Evolutionary conservation across 2,113 vertebrate species (phyloP).

Genomic region (Boleophthalmus pectinirostris): DNA sequence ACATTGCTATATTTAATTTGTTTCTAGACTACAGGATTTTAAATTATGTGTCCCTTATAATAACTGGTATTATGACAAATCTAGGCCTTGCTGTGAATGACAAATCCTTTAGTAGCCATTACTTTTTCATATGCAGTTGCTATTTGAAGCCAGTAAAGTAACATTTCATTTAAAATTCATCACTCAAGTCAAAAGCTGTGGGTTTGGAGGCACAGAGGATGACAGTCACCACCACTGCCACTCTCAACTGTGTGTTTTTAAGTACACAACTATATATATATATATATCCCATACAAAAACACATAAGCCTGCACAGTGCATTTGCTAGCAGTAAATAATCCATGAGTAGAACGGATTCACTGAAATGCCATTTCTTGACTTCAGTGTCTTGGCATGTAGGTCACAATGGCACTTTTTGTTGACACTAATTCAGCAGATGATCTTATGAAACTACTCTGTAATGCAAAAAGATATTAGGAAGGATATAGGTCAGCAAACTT

Average conservation of each 20-base stretch:
- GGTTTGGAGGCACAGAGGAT: constrained; percentile 30
- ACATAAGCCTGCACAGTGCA: constrained; percentile 16
- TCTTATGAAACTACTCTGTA: not conserved
- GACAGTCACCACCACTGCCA: constrained; percentile 33
- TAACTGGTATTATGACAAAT: constrained; percentile 38
- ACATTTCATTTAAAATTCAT: constrained; percentile 68
- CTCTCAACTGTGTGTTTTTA: constrained; percentile 27
- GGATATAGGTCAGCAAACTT: too few relatives aligned
- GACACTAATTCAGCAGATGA: constrained; percentile 31
- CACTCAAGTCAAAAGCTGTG: constrained; percentile 44
- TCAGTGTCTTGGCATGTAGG: constrained; percentile 47
- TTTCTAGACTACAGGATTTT: not conserved
- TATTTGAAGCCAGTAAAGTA: constrained; percentile 41
- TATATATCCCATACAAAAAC: constrained; percentile 29
- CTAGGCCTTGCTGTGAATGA: constrained; percentile 37
- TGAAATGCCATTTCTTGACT: constrained; percentile 47
- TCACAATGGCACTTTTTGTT: constrained; percentile 35
- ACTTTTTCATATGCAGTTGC: constrained; percentile 65
- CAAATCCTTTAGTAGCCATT: constrained; percentile 68
- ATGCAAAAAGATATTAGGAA: too few relatives aligned
- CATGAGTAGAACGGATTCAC: constrained; percentile 41
- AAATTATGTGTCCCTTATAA: constrained; percentile 18
- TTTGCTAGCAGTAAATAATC: constrained; percentile 56
- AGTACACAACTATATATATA: constrained; percentile 17
- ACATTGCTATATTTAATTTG: not conserved